Evolutionary conservation across 1,140 invertebrate genomes (phyloP).

Genomic region (Drosophila nebulosa): DNA sequence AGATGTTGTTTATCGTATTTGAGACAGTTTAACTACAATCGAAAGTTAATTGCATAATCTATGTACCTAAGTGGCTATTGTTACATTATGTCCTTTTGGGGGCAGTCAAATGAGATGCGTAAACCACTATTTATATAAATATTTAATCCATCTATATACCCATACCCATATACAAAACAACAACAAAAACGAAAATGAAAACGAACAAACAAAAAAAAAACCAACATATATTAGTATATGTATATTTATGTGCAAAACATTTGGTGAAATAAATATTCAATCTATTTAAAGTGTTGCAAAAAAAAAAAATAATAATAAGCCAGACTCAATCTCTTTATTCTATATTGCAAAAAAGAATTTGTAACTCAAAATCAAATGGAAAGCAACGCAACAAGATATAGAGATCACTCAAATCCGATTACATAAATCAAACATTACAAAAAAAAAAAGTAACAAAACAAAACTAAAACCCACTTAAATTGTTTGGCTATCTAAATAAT

Average conservation of each 20-base stretch:
- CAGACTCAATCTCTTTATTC: not conserved
- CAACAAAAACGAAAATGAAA: too few species aligned
- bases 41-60: constrained; percentile 56
- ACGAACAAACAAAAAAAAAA: not conserved
- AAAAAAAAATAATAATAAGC: constrained; percentile 23
- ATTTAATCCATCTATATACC: constrained; percentile 48
- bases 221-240: constrained; percentile 55
- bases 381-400: too few species aligned
- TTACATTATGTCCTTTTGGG: constrained; percentile 54
- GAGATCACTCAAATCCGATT: too few species aligned
- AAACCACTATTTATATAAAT: constrained; percentile 59
- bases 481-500: too few species aligned
- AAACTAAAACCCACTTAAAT: too few species aligned
- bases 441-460: too few species aligned
- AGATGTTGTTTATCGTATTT: constrained; percentile 65
- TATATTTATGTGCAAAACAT: constrained; percentile 64
- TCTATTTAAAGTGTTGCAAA: constrained; percentile 55
- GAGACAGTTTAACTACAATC: constrained; percentile 64
- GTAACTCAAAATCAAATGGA: not conserved
- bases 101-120: constrained; percentile 34
- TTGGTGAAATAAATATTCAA: constrained; percentile 70
- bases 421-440: too few species aligned
- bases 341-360: not conserved
- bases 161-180: constrained; percentile 38
- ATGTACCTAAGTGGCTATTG: constrained; percentile 70